A percentile compares a stretch with the other conserved stretches of the same genome.
phyloP scores from a whole-genome alignment of 1,140 invertebrate species.

The Drosophila sucinea region DNA sequence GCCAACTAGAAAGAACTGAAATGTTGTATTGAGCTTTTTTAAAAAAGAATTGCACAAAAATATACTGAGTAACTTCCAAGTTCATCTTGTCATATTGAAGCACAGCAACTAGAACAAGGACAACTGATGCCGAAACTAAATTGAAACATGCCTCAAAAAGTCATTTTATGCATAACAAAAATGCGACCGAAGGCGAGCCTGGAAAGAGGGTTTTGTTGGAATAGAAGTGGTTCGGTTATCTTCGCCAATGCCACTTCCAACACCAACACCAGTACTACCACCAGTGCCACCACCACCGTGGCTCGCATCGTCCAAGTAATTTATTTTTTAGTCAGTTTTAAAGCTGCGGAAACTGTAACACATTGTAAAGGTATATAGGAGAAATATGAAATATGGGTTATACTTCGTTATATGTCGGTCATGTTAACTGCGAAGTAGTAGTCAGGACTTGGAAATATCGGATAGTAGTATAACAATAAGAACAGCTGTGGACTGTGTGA shows the following conservation, averaged over 20 bases:
- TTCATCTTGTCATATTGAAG: background rate
- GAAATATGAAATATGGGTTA: no score
- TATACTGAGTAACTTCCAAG: slow-evolving; percentile 2
- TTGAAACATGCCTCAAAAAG: slow-evolving; percentile 15
- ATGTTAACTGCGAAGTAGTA: no score
- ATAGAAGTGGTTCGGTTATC: background rate
- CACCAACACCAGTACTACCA: no score
- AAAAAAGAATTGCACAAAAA: background rate
- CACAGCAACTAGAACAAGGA: background rate
- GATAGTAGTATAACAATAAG: no score
- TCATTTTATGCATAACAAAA: slow-evolving; percentile 16
- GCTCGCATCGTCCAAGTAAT: background rate
- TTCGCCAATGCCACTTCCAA: background rate
- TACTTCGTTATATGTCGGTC: no score
- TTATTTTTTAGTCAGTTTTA: background rate
- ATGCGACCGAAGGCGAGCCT: slow-evolving; percentile 3
- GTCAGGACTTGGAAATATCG: no score
- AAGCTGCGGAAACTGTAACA: no score
- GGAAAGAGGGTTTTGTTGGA: background rate
- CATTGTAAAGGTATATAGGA: no score
- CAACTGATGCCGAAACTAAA: slow-evolving; percentile 4
- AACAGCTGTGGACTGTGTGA: no score
- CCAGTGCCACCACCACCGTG: no score
- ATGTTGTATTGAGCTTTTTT: no score
- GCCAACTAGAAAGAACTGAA: background rate